phyloP scores from a whole-genome alignment of 1,140 invertebrate species.

The Pseudomyrmex dendroicus region DNA sequence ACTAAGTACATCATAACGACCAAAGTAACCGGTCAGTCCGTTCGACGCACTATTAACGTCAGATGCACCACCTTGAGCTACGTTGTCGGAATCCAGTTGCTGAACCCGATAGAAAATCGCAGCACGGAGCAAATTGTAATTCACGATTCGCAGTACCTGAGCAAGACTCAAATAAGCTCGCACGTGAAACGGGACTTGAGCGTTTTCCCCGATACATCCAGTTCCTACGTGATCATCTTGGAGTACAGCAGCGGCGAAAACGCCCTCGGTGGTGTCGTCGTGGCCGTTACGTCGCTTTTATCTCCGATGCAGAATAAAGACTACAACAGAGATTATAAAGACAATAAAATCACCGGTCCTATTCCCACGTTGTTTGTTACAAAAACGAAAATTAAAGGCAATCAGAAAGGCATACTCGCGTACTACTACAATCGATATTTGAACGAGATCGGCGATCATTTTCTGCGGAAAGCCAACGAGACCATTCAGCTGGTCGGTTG shows the following conservation, averaged over 20 bases:
- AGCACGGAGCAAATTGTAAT: slow-evolving; percentile 93
- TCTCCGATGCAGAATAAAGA: slow-evolving; percentile 84
- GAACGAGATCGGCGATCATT: slow-evolving; percentile 93
- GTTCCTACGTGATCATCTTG: slow-evolving; percentile 92
- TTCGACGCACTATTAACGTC: slow-evolving; percentile 84
- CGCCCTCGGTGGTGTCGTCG: slow-evolving; percentile 92
- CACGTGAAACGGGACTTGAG: slow-evolving; percentile 92
- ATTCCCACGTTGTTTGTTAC: slow-evolving; percentile 90
- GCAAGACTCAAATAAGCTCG: slow-evolving; percentile 89
- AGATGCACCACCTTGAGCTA: slow-evolving; percentile 87
- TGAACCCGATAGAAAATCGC: slow-evolving; percentile 95
- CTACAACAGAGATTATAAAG: slow-evolving; percentile 81
- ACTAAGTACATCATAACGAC: slow-evolving; percentile 92
- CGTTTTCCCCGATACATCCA: slow-evolving; percentile 94
- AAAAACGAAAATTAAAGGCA: slow-evolving; percentile 92
- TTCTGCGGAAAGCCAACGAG: slow-evolving; percentile 94
- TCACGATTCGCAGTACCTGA: slow-evolving; percentile 89
- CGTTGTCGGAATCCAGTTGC: slow-evolving; percentile 92
- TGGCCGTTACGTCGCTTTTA: slow-evolving; percentile 92
- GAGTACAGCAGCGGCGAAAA: slow-evolving; percentile 92
- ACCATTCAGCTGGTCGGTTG: slow-evolving; percentile 92
- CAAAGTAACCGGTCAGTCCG: slow-evolving; percentile 86
- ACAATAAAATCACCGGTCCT: slow-evolving; percentile 90
- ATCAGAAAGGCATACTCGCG: slow-evolving; percentile 92
- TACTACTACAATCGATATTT: slow-evolving; percentile 96